Evolutionary conservation across 2,888 invertebrate species (phyloP).

Genomic region (Eupithecia dodoneata): DNA sequence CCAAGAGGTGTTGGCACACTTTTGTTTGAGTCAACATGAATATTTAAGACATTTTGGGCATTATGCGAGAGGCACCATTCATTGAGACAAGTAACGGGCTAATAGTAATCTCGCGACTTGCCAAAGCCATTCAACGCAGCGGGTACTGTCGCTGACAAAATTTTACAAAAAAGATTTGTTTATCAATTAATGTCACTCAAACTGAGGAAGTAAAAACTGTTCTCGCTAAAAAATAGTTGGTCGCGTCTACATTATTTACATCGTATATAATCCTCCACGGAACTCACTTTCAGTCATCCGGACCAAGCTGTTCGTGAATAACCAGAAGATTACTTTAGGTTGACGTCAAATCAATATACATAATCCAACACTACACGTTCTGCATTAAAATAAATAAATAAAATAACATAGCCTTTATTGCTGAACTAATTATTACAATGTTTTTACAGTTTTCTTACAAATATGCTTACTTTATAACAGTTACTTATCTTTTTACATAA

Average conservation of each 20-base stretch:
- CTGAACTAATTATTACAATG: too few relatives aligned
- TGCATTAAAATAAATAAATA: not conserved
- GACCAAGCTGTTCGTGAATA: not conserved
- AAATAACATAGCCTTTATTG: too few relatives aligned
- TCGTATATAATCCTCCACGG: not conserved
- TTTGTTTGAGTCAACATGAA: constrained; percentile 50
- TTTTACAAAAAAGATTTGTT: not conserved
- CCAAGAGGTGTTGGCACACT: constrained; percentile 49
- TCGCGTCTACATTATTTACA: not conserved
- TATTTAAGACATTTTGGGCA: constrained; percentile 66
- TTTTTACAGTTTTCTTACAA: too few relatives aligned
- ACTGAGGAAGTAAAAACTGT: not conserved
- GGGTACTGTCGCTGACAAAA: constrained; percentile 60
- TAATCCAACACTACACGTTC: not conserved
- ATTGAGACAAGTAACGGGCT: constrained; percentile 82
- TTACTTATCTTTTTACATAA: too few relatives aligned
- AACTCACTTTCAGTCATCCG: not conserved
- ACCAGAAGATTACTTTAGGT: not conserved
- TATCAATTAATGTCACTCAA: not conserved
- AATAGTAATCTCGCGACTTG: constrained; percentile 78
- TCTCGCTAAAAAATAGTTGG: not conserved
- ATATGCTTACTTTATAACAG: too few relatives aligned
- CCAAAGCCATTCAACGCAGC: constrained; percentile 76
- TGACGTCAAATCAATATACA: not conserved
- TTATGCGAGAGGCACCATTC: constrained; percentile 73